Conservation (phyloP, 2,113 vertebrate species). For the Terrapene triunguis region DNA sequence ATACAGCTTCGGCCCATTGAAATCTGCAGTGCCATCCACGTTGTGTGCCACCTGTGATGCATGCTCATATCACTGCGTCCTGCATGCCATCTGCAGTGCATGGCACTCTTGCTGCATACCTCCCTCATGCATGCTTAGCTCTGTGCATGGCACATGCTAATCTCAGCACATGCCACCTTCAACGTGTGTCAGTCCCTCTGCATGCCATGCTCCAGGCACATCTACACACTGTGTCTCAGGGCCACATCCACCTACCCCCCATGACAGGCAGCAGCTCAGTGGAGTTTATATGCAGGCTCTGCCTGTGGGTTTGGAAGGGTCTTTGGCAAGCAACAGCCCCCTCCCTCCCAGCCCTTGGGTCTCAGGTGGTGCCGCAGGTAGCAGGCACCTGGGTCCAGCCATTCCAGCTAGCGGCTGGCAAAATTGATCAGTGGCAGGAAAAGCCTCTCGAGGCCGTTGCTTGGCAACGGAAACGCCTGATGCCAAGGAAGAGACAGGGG, state of each 20-base stretch:
- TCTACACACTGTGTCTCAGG: neutral
- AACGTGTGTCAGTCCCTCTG: too few species aligned
- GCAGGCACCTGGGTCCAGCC: neutral
- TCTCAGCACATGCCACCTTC: neutral
- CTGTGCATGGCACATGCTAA: neutral
- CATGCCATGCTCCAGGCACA: neutral
- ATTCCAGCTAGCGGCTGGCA: neutral
- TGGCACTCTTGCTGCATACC: neutral
- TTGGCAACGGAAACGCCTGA: slow-evolving; percentile 61
- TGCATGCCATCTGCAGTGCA: neutral
- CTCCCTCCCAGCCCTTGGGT: neutral
- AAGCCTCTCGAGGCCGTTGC: slow-evolving; percentile 47
- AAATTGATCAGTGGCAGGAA: neutral
- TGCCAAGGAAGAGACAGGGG: neutral
- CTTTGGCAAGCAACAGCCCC: neutral
- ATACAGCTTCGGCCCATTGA: neutral
- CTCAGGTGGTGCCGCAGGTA: neutral
- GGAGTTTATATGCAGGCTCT: neutral
- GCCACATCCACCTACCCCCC: neutral
- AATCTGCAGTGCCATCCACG: too few species aligned
- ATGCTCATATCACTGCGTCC: neutral
- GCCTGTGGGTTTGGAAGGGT: neutral
- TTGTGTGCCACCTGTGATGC: neutral
- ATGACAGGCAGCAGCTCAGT: neutral
- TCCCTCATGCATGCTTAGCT: neutral